Evolutionary conservation across 2,113 vertebrate species (phyloP).

Genomic region (Neolamprologus fasciatus): DNA sequence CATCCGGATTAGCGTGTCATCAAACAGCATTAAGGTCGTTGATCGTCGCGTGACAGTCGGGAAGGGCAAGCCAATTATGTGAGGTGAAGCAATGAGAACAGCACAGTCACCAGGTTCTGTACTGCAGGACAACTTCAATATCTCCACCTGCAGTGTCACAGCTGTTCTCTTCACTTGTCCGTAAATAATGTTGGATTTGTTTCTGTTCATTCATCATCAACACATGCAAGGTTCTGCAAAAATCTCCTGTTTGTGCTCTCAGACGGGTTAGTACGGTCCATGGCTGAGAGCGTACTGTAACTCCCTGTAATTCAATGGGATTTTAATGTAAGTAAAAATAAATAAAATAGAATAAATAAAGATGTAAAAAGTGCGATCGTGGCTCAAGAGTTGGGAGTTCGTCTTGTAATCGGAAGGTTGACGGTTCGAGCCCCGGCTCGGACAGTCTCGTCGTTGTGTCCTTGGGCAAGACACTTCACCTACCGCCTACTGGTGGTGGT

Average conservation of each 20-base stretch:
- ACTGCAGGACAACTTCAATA: not conserved
- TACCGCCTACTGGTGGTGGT: accelerated
- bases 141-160: not conserved
- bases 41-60: not conserved
- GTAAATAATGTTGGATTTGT: not conserved
- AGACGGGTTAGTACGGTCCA: accelerated
- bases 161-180: not conserved
- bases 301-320: not conserved
- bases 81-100: not conserved
- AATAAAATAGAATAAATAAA: not conserved
- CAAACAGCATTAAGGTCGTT: not conserved
- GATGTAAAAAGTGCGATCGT: accelerated
- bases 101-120: not conserved
- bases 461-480: too few relatives aligned
- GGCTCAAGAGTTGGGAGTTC: too few relatives aligned
- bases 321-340: not conserved
- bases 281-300: accelerated
- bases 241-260: accelerated
- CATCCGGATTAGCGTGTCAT: constrained; percentile 21
- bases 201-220: not conserved
- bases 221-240: not conserved
- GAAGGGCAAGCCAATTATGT: not conserved
- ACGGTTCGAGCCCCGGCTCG: accelerated
- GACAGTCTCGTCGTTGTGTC: accelerated
- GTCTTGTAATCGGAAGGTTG: accelerated